Evolutionary conservation across 1,140 invertebrate species (phyloP).

Genomic region (Drosophila prosaltans): DNA sequence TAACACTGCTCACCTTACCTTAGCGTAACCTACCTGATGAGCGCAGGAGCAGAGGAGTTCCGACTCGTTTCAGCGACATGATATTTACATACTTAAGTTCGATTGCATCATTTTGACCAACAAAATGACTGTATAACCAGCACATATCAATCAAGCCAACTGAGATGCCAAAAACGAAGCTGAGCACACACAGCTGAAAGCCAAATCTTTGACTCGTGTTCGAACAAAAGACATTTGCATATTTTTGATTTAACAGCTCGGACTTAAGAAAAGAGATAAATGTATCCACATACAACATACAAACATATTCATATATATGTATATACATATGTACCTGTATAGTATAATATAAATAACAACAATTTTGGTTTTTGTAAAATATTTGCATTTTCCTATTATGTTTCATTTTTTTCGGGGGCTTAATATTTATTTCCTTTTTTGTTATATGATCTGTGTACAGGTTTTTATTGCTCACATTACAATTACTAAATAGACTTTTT

Average conservation of each 20-base stretch:
- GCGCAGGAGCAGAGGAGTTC: slow-evolving; percentile 27
- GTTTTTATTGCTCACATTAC: slow-evolving; percentile 54
- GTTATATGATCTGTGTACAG: slow-evolving; percentile 17
- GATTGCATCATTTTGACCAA: slow-evolving; percentile 77
- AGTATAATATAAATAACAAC: not conserved
- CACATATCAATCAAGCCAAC: slow-evolving; percentile 76
- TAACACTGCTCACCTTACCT: not conserved
- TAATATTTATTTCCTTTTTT: slow-evolving; percentile 28
- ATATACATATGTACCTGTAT: not conserved
- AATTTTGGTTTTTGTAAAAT: slow-evolving; percentile 52
- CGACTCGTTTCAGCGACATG: slow-evolving; percentile 38
- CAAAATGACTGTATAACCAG: slow-evolving; percentile 74
- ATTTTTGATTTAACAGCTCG: slow-evolving; percentile 82
- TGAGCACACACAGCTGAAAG: slow-evolving; percentile 4
- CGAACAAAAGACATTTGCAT: slow-evolving; percentile 65
- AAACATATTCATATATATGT: not conserved
- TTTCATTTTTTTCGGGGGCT: slow-evolving; percentile 13
- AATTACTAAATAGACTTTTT: slow-evolving; percentile 65
- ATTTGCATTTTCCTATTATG: slow-evolving; percentile 73
- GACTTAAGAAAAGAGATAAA: slow-evolving; percentile 27
- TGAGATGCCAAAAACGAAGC: slow-evolving; percentile 35
- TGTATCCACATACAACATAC: not conserved
- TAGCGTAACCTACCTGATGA: too few species aligned
- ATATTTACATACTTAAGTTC: slow-evolving; percentile 71
- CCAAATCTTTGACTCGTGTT: slow-evolving; percentile 29